These are phyloP conservation scores for Istiophorus platypterus DNA, from an alignment of 2,113 vertebrate genomes.

Conservation along the genomic window DNA sequence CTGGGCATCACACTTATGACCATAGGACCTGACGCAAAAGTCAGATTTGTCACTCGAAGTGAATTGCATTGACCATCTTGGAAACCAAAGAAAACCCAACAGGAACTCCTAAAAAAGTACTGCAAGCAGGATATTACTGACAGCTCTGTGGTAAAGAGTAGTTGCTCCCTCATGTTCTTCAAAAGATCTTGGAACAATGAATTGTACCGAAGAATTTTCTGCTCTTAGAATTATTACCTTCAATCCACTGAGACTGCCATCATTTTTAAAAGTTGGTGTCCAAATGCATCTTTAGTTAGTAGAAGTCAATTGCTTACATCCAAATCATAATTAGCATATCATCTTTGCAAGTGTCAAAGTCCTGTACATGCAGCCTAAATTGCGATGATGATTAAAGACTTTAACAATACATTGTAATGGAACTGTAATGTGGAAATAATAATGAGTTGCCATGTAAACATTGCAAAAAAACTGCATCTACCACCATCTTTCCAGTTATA, in stretches of 20 bases:
- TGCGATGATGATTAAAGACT: too few species aligned
- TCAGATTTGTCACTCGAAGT: conserved; percentile 23
- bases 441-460: too few species aligned
- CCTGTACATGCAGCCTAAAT: too few species aligned
- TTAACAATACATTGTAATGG: too few species aligned
- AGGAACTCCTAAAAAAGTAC: neutral
- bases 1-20: conserved; percentile 8
- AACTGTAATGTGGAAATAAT: too few species aligned
- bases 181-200: neutral
- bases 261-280: neutral
- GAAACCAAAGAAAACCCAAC: conserved; percentile 1
- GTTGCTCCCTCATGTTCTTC: neutral
- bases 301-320: neutral
- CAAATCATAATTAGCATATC: neutral
- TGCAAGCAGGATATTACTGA: neutral
- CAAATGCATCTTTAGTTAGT: neutral
- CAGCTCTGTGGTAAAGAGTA: neutral
- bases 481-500: too few species aligned
- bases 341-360: too few species aligned
- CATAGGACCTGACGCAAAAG: neutral
- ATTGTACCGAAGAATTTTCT: neutral
- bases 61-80: conserved; percentile 2
- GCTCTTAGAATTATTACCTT: too few species aligned
- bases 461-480: too few species aligned
- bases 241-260: neutral